phyloP scores from a whole-genome alignment of 53 echinoderm and acorn worm species.

The Astropecten irregularis region DNA sequence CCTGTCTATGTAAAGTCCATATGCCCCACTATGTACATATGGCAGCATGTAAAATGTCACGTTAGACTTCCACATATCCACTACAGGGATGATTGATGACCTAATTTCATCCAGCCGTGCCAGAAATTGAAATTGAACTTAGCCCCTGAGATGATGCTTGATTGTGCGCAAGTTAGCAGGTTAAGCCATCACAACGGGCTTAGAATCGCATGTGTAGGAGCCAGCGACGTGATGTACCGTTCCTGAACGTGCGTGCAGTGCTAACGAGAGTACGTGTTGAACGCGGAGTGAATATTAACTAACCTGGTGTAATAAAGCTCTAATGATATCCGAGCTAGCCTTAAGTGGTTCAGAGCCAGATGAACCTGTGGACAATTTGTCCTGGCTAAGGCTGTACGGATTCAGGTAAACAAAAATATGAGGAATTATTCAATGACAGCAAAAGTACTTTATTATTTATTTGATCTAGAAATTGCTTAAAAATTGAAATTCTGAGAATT shows the following conservation, averaged over 20 bases:
- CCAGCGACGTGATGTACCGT: no score
- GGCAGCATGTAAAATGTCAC: conserved; percentile 25
- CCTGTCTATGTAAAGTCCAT: background rate
- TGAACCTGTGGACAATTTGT: background rate
- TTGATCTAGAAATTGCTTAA: no score
- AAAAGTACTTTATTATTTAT: no score
- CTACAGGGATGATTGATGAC: conserved; percentile 20
- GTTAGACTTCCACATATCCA: conserved; percentile 2
- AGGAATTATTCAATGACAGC: conserved; percentile 1
- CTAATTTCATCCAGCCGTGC: conserved; percentile 19
- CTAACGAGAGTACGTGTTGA: background rate
- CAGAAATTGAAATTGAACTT: conserved; percentile 22
- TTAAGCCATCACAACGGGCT: no score
- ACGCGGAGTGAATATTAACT: background rate
- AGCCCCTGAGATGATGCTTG: background rate
- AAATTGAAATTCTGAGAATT: no score
- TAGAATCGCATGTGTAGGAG: no score
- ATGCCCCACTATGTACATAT: background rate
- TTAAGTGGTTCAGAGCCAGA: background rate
- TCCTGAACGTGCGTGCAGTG: background rate
- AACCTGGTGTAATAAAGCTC: background rate
- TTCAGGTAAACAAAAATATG: background rate
- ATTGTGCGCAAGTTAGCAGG: no score
- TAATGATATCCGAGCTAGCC: background rate
- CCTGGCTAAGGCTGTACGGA: background rate